phyloP scores from a whole-genome alignment of 2,888 invertebrate genomes.

The Drosophila nigricruria region DNA sequence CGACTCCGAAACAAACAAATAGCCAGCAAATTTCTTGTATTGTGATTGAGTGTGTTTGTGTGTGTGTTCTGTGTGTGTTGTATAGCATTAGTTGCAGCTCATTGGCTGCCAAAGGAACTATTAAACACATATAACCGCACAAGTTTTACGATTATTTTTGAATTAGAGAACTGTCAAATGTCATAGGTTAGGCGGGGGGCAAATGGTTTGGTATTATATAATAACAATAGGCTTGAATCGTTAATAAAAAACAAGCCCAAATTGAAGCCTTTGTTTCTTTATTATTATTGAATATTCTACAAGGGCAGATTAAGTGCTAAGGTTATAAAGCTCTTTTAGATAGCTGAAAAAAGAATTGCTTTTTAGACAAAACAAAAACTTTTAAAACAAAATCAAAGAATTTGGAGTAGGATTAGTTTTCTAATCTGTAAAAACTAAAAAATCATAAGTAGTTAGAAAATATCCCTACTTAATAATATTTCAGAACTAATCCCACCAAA shows the following conservation, averaged over 20 bases:
- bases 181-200: slow-evolving; percentile 31
- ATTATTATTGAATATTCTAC: neutral
- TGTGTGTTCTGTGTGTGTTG: slow-evolving; percentile 24
- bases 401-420: too few relatives aligned
- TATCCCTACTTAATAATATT: neutral
- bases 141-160: slow-evolving; percentile 16
- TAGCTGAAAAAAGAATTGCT: neutral
- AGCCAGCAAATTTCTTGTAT: slow-evolving; percentile 2
- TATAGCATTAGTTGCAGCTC: slow-evolving; percentile 51
- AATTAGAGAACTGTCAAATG: slow-evolving; percentile 51
- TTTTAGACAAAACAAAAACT: too few relatives aligned
- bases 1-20: slow-evolving; percentile 29
- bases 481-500: neutral
- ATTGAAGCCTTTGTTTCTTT: neutral
- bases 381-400: too few relatives aligned
- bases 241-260: neutral
- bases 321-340: neutral
- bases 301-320: too few relatives aligned
- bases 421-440: neutral
- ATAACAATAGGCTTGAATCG: neutral
- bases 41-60: slow-evolving; percentile 2
- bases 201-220: neutral
- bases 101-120: slow-evolving; percentile 49
- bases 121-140: slow-evolving; percentile 39
- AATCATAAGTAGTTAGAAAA: neutral